Conservation (phyloP, 2,113 vertebrate genomes). For the Mus spicilegus region DNA sequence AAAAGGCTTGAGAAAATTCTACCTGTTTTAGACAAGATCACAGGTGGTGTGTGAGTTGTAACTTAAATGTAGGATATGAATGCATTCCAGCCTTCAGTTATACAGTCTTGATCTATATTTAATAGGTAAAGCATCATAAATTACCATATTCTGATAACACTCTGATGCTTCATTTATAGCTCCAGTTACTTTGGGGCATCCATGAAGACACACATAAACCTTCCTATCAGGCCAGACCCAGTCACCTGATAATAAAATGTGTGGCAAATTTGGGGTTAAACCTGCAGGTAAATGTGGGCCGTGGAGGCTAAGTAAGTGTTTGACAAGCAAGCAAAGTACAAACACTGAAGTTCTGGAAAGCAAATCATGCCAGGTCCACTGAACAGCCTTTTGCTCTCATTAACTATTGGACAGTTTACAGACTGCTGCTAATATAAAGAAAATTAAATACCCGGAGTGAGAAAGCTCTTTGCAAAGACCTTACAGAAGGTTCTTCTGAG, state of each 20-base stretch:
- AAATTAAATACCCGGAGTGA: constrained; percentile 21
- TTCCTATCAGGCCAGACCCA: rapidly evolving
- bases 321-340: neutral
- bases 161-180: neutral
- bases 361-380: neutral
- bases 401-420: neutral
- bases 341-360: neutral
- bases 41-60: neutral
- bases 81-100: neutral
- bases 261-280: neutral
- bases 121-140: neutral
- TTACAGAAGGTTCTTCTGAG: neutral
- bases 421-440: neutral
- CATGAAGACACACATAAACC: neutral
- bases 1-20: neutral
- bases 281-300: neutral
- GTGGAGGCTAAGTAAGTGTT: neutral
- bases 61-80: neutral
- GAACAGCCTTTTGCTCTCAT: neutral
- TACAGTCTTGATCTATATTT: neutral
- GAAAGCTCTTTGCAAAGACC: neutral
- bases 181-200: too few species aligned
- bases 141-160: neutral
- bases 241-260: neutral
- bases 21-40: neutral